phyloP scores from a whole-genome alignment of 2,797 vertebrate species.

The Muscicapa comitata region DNA sequence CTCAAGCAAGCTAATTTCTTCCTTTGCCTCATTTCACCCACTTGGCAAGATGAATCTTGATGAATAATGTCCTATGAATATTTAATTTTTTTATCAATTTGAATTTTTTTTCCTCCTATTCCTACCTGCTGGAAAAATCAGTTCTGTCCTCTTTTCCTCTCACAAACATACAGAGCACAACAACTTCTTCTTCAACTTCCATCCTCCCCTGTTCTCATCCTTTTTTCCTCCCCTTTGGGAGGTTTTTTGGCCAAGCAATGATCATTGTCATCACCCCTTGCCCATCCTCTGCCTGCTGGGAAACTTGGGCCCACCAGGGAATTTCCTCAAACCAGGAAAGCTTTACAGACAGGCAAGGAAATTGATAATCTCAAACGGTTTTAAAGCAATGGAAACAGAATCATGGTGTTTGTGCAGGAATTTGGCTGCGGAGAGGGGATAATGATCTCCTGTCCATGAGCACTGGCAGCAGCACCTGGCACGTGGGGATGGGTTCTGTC shows the following conservation, averaged over 20 bases:
- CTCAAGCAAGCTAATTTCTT: conserved; percentile 88
- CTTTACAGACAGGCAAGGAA: neutral
- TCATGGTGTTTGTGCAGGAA: neutral
- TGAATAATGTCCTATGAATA: conserved; percentile 83
- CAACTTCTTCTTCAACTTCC: neutral
- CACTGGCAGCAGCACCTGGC: neutral
- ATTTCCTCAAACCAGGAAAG: neutral
- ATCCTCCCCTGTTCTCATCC: neutral
- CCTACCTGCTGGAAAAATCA: conserved; percentile 71
- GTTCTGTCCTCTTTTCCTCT: neutral
- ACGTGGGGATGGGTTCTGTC: fast-evolving
- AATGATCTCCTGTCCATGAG: neutral
- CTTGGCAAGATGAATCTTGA: conserved; percentile 84
- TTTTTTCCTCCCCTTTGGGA: neutral
- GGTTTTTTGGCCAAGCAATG: neutral
- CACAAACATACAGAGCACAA: neutral
- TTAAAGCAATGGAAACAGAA: neutral
- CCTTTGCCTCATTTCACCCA: conserved; percentile 84
- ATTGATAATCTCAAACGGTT: conserved; percentile 4
- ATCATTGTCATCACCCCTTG: neutral
- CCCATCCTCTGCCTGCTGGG: neutral
- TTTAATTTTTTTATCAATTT: conserved; percentile 80
- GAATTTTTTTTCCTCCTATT: conserved; percentile 65
- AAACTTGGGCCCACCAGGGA: neutral
- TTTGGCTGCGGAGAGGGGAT: neutral